Percentiles rank a stretch among this genome's conserved stretches.
phyloP scores from a whole-genome alignment of 2,797 vertebrate species.

The Callimico goeldii region DNA sequence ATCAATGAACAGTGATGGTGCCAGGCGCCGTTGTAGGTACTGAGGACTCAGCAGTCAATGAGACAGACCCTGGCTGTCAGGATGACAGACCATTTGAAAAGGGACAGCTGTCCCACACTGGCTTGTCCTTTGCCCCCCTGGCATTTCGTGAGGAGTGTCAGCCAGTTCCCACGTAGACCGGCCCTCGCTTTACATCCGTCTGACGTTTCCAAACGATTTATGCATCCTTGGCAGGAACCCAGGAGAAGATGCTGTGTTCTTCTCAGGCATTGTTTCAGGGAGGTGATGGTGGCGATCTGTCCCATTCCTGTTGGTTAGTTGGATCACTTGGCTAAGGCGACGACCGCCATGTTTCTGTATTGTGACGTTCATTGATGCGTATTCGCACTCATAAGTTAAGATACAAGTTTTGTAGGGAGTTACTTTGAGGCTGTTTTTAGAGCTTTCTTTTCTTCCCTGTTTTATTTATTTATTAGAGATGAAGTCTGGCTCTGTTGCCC shows the following conservation, averaged over 20 bases:
- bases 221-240: neutral
- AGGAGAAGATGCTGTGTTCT: neutral
- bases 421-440: neutral
- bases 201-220: accelerated
- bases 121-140: neutral
- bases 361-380: neutral
- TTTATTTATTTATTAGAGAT: neutral
- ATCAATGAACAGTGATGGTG: neutral
- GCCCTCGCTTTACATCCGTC: too few relatives aligned
- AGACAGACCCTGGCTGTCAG: accelerated
- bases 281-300: neutral
- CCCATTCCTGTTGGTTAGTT: neutral
- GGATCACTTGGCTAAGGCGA: neutral
- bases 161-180: neutral
- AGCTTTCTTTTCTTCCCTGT: neutral
- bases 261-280: neutral
- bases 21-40: accelerated
- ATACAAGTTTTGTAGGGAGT: neutral
- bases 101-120: accelerated
- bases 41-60: neutral
- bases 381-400: neutral
- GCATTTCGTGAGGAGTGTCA: neutral
- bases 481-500: neutral
- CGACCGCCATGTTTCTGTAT: neutral
- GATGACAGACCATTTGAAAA: neutral